A percentile compares a stretch with the other conserved stretches of the same genome.
phyloP scores from a whole-genome alignment of 2,113 vertebrate genomes.

The Corythoichthys haematopterus region DNA sequence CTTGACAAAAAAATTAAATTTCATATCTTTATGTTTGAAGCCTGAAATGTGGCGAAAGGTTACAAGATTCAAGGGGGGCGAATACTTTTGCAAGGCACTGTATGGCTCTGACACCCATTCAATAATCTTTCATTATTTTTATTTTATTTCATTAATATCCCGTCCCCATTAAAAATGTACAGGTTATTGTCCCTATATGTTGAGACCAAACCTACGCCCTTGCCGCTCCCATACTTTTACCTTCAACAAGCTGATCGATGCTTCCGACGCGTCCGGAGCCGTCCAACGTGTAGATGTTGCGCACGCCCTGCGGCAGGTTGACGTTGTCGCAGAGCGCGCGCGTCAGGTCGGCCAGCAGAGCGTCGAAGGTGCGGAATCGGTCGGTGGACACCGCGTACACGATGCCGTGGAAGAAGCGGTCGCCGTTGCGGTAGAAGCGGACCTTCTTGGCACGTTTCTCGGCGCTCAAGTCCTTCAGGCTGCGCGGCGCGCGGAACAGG shows the following conservation, averaged over 20 bases:
- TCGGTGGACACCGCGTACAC: slow-evolving; percentile 93
- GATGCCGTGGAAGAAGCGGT: slow-evolving; percentile 95
- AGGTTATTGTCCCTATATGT: too few relatives aligned
- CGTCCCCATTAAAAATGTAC: neutral
- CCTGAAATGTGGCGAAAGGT: too few relatives aligned
- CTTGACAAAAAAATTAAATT: too few relatives aligned
- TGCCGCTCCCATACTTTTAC: slow-evolving; percentile 48
- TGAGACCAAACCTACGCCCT: too few relatives aligned
- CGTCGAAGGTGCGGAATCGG: slow-evolving; percentile 90
- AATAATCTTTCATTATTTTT: too few relatives aligned
- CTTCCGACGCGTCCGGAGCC: slow-evolving; percentile 83
- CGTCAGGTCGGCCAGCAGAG: slow-evolving; percentile 92
- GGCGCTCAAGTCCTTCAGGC: slow-evolving; percentile 87
- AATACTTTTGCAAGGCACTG: too few relatives aligned
- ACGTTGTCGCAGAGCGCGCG: slow-evolving; percentile 96
- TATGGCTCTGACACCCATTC: too few relatives aligned
- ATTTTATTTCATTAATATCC: too few relatives aligned
- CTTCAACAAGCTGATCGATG: slow-evolving; percentile 89
- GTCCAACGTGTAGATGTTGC: slow-evolving; percentile 91
- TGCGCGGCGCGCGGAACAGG: slow-evolving; percentile 93
- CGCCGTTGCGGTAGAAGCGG: slow-evolving; percentile 95
- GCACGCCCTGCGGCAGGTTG: slow-evolving; percentile 94
- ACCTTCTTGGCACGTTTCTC: slow-evolving; percentile 98
- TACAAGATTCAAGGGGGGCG: too few relatives aligned
- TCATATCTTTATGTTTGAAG: too few relatives aligned